Evolutionary conservation across 2,888 invertebrate species (phyloP).

Genomic region (Cosmia pyralina): DNA sequence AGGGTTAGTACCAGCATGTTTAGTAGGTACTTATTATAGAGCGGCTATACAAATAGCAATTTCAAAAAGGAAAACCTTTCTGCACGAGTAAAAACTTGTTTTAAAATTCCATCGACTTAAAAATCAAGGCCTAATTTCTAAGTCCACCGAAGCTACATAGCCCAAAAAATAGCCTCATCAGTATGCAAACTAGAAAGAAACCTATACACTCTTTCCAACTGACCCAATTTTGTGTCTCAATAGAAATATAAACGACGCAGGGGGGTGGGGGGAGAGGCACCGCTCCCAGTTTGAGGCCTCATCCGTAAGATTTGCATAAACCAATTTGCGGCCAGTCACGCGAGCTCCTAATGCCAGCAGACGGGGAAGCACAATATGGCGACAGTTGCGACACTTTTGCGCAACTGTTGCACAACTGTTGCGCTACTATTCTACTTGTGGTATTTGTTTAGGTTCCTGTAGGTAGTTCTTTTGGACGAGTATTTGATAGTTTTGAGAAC

Average conservation of each 20-base stretch:
- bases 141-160: neutral
- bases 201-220: slow-evolving; percentile 39
- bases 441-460: neutral
- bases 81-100: neutral
- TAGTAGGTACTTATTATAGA: too few species aligned
- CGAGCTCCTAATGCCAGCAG: slow-evolving; percentile 50
- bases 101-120: neutral
- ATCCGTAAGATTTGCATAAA: slow-evolving; percentile 72
- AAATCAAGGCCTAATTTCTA: slow-evolving; percentile 2
- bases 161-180: slow-evolving; percentile 24
- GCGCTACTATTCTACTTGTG: neutral
- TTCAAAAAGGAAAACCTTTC: too few species aligned
- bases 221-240: slow-evolving; percentile 60
- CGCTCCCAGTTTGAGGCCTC: slow-evolving; percentile 37
- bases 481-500: neutral
- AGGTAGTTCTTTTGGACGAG: neutral
- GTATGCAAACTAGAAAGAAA: slow-evolving; percentile 47
- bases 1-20: too few species aligned
- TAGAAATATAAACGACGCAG: slow-evolving; percentile 58
- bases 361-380: slow-evolving; percentile 15
- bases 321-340: slow-evolving; percentile 73
- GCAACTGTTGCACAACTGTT: neutral
- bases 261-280: neutral
- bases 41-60: too few species aligned
- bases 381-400: slow-evolving; percentile 44